Evolutionary conservation across 2,113 vertebrate genomes (phyloP).

Genomic region (Motacilla alba): DNA sequence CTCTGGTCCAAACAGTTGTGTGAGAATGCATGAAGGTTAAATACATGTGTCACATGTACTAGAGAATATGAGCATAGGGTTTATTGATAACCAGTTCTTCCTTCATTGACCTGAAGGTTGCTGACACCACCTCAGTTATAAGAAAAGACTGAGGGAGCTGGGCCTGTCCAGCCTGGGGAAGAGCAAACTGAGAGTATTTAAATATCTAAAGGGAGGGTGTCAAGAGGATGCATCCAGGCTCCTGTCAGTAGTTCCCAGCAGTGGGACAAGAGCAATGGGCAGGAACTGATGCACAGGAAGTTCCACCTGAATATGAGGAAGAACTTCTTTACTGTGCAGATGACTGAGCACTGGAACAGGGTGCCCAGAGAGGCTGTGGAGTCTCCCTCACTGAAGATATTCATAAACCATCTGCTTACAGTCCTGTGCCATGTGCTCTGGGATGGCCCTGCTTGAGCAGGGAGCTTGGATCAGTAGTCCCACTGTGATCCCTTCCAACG

Average conservation of each 20-base stretch:
- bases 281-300: background rate
- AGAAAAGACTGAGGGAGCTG: background rate
- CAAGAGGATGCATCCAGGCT: background rate
- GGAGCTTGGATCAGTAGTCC: background rate
- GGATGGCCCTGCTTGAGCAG: background rate
- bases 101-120: background rate
- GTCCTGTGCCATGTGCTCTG: background rate
- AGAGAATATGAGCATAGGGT: background rate
- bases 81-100: background rate
- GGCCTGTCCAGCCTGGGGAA: background rate
- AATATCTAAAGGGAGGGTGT: background rate
- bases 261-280: background rate
- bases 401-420: background rate
- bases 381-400: background rate
- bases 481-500: background rate
- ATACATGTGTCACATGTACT: background rate
- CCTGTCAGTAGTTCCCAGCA: background rate
- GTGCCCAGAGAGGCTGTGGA: background rate
- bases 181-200: background rate
- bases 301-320: background rate
- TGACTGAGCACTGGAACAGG: background rate
- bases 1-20: background rate
- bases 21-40: background rate
- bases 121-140: background rate
- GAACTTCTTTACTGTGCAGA: background rate